A percentile compares a stretch with the other conserved stretches of the same genome.
Conservation (phyloP, 2,797 vertebrate species). For the Anolis apletophallus region DNA sequence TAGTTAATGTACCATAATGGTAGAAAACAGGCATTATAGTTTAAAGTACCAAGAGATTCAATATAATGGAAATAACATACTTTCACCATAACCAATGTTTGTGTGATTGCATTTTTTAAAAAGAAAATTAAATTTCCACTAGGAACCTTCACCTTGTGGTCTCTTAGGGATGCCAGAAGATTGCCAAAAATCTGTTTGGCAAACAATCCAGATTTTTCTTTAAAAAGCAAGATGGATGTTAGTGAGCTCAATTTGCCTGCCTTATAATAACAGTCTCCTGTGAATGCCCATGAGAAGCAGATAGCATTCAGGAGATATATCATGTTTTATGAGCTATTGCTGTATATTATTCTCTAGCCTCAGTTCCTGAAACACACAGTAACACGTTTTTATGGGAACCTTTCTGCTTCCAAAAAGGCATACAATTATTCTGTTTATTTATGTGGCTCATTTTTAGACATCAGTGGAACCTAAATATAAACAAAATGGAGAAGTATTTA, state of each 20-base stretch:
- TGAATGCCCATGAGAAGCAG: slow-evolving; percentile 17
- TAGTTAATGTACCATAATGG: neutral
- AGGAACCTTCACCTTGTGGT: neutral
- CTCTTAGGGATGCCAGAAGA: neutral
- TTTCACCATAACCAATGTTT: neutral
- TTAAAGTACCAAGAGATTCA: slow-evolving; percentile 11
- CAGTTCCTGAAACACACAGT: slow-evolving; percentile 33
- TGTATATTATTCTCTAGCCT: slow-evolving; percentile 39
- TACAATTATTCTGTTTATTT: slow-evolving; percentile 54
- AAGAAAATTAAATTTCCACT: neutral
- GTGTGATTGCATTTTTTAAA: neutral
- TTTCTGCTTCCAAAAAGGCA: slow-evolving; percentile 25
- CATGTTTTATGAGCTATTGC: slow-evolving; percentile 42
- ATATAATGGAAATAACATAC: slow-evolving; percentile 31
- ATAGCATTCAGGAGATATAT: slow-evolving; percentile 6
- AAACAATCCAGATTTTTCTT: neutral
- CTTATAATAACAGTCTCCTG: slow-evolving; percentile 17
- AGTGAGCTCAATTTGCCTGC: neutral
- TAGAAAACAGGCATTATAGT: slow-evolving; percentile 2
- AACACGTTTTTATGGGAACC: slow-evolving; percentile 33
- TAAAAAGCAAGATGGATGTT: slow-evolving; percentile 27
- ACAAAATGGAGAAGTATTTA: neutral
- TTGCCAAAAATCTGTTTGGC: neutral
- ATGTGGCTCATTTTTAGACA: slow-evolving; percentile 35
- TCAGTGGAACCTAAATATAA: slow-evolving; percentile 35